These are phyloP conservation scores for Lasioglossum malachurum DNA, from an alignment of 2,888 invertebrate genomes.

Conservation along the genomic window DNA sequence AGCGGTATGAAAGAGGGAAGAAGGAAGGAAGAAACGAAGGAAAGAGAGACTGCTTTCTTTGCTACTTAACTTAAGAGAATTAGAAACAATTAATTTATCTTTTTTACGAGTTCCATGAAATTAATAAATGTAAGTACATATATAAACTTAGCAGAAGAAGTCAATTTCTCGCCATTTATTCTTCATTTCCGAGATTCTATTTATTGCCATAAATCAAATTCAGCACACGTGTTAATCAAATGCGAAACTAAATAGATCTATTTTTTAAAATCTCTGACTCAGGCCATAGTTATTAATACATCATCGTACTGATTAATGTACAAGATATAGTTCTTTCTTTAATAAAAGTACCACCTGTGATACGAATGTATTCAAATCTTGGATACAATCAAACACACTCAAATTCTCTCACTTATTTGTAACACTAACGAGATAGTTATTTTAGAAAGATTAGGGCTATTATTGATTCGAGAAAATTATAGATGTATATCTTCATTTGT, in stretches of 20 bases:
- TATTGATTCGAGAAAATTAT: constrained; percentile 11
- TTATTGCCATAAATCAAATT: constrained; percentile 27
- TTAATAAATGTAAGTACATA: constrained; percentile 23
- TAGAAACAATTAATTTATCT: constrained; percentile 23
- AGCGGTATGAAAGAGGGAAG: constrained; percentile 11
- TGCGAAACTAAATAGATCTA: constrained; percentile 9
- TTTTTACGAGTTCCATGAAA: constrained; percentile 19
- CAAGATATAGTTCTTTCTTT: constrained; percentile 20
- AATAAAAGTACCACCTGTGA: constrained; percentile 66
- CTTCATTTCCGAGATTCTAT: constrained; percentile 11
- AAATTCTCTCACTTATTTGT: constrained; percentile 40
- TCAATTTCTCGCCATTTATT: constrained; percentile 27
- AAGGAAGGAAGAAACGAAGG: not conserved
- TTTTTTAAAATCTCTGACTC: constrained; percentile 14
- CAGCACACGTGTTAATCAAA: constrained; percentile 8
- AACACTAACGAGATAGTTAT: constrained; percentile 31
- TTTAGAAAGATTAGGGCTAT: constrained; percentile 12
- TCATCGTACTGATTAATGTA: constrained; percentile 22
- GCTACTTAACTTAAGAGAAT: not conserved
- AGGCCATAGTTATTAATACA: constrained; percentile 43
- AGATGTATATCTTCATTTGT: constrained; percentile 45
- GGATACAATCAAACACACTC: constrained; percentile 25
- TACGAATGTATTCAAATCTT: constrained; percentile 52
- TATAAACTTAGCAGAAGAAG: constrained; percentile 31
- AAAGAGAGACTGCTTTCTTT: constrained; percentile 23